Base-by-base conservation (phyloP, 2,797 vertebrate genomes). In the Pogonophryne albipinna region DNA sequence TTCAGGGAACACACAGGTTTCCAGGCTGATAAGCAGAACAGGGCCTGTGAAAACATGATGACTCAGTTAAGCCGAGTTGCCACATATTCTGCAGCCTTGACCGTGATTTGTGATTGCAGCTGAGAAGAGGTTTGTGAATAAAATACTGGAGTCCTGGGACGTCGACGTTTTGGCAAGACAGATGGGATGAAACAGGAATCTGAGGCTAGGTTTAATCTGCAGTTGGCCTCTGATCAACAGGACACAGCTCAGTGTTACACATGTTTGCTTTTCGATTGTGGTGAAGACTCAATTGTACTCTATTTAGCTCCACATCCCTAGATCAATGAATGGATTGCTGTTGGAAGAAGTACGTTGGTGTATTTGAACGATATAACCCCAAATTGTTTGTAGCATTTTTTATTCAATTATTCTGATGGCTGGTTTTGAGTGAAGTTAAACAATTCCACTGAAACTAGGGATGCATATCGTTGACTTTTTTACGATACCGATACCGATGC, bases 1-100 rank as follows among this genome's bases (percentile, higher is more conserved):
- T 88, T 88, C 80, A 85, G 79, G 74, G 80, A 89, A 84, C 71
- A 80, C 81, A 82, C 69, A 80, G 85, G 71, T 85, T 91, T 80
- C 52, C 63, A 17, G 76, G 34, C 81, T 84, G 89, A 92, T 90
- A 92, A 91, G 79, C 60, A 3, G 41, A 71, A 80, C 56, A 31
- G 62, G 67, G 73, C 62, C 85, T 85, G 79, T 74, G 79, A 86
- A 90, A 91, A 90, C 82, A 79, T 4, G 65, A 87, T 74, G 85
- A 89, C 75, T 86, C 71, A 71, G 83, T 79, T 79, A 75, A 87
- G 79, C 83, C 10, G 13, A 1, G 44, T 51, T 11, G 14, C 70
- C 61, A 51, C 56, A 10, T 20, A 77, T 47, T 71, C 76, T 66
- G 71, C 76, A 59, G 66, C 56, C 60, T 66, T 13, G 0, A 45